phyloP scores from a whole-genome alignment of 2,888 invertebrate genomes.

The Cordylochernes scorpioides region DNA sequence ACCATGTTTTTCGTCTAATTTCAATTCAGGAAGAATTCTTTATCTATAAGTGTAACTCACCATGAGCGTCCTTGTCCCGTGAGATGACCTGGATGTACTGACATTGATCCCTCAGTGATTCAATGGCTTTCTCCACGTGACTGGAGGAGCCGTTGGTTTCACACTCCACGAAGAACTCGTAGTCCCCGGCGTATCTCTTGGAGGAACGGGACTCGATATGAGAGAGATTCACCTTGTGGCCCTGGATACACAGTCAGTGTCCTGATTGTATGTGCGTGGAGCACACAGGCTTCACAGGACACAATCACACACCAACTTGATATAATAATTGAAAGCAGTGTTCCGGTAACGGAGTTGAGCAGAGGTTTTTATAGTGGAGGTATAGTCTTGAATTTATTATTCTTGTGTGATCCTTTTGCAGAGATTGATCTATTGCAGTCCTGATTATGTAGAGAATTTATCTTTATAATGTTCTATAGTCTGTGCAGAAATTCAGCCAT shows the following conservation, averaged over 20 bases:
- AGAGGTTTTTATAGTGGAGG: too few relatives aligned
- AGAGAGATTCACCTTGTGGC: constrained; percentile 41
- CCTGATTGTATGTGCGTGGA: too few relatives aligned
- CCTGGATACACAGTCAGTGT: constrained; percentile 17
- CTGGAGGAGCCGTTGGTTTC: constrained; percentile 40
- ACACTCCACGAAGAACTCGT: constrained; percentile 86
- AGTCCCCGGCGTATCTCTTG: constrained; percentile 39
- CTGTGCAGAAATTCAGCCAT: too few relatives aligned
- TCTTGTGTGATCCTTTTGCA: too few relatives aligned
- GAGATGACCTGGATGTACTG: constrained; percentile 54
- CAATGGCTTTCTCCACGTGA: constrained; percentile 37
- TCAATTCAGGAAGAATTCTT: background rate
- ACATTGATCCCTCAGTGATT: constrained; percentile 38
- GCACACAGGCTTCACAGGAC: background rate
- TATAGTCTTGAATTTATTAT: too few relatives aligned
- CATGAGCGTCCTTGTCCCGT: constrained; percentile 46
- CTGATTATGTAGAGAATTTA: too few relatives aligned
- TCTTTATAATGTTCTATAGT: too few relatives aligned
- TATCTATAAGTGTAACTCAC: constrained; percentile 18
- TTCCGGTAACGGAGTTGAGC: too few relatives aligned
- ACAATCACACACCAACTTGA: background rate
- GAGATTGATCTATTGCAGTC: too few relatives aligned
- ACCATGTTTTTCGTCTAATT: background rate
- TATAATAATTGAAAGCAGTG: background rate
- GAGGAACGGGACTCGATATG: constrained; percentile 87